Evolutionary conservation across 2,888 invertebrate genomes (phyloP).

Genomic region (Cephus sareptanus): DNA sequence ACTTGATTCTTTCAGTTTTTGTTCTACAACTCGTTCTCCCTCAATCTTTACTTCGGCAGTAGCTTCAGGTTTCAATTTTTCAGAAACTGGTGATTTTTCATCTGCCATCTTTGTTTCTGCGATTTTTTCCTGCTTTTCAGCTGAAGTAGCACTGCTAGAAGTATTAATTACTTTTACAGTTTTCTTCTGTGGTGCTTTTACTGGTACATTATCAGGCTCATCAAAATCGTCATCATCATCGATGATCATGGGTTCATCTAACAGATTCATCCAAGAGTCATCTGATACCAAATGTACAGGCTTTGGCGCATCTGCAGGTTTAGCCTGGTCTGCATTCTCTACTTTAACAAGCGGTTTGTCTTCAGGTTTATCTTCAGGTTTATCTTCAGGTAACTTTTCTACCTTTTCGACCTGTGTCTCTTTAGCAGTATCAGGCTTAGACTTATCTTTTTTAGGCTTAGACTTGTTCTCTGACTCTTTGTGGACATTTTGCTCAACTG

Average conservation of each 20-base stretch:
- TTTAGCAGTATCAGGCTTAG: slow-evolving; percentile 14
- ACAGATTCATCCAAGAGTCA: slow-evolving; percentile 56
- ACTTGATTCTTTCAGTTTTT: slow-evolving; percentile 1
- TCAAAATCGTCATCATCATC: slow-evolving; percentile 38
- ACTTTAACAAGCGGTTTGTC: slow-evolving; percentile 22
- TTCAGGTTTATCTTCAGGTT: slow-evolving; percentile 24
- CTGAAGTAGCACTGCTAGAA: background rate
- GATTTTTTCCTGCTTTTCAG: background rate
- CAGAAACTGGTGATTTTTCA: slow-evolving; percentile 43
- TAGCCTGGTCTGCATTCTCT: slow-evolving; percentile 21
- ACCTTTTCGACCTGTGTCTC: slow-evolving; percentile 2
- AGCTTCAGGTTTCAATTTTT: slow-evolving; percentile 24
- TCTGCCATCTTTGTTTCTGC: slow-evolving; percentile 7
- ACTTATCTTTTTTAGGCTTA: slow-evolving; percentile 16
- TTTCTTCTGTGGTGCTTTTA: background rate
- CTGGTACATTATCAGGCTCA: slow-evolving; percentile 33
- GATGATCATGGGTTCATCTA: slow-evolving; percentile 49
- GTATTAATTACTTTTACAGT: background rate
- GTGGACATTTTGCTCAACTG: background rate
- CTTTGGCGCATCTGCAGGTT: slow-evolving; percentile 2
- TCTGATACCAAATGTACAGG: slow-evolving; percentile 24
- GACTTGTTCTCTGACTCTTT: slow-evolving; percentile 7
- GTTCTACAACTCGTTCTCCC: background rate
- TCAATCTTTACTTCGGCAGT: background rate
- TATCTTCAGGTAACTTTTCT: slow-evolving; percentile 25